phyloP scores from a whole-genome alignment of 1,140 invertebrate genomes.

The Cotesia typhae region DNA sequence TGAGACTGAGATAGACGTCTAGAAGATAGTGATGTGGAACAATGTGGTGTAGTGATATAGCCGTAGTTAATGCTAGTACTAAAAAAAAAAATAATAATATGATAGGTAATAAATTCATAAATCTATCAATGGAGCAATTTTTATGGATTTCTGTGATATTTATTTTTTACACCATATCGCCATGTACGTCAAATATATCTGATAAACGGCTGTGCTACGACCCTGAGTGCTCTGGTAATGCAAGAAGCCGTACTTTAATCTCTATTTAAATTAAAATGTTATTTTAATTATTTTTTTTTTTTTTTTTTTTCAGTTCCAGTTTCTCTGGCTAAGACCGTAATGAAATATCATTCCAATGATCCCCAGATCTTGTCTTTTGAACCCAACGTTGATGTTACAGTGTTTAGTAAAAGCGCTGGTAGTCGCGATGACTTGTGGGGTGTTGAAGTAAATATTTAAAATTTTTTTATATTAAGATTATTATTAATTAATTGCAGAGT shows the following conservation, averaged over 20 bases:
- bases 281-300: constrained; percentile 45
- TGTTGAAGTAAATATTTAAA: constrained; percentile 66
- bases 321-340: constrained; percentile 70
- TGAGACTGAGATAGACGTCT: background rate
- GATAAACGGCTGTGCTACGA: constrained; percentile 71
- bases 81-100: background rate
- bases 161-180: constrained; percentile 57
- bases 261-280: constrained; percentile 32
- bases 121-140: background rate
- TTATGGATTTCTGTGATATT: constrained; percentile 49
- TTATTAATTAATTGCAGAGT: background rate
- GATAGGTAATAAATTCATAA: constrained; percentile 6
- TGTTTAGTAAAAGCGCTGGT: constrained; percentile 79
- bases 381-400: constrained; percentile 69
- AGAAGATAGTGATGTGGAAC: constrained; percentile 29
- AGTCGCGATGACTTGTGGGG: constrained; percentile 75
- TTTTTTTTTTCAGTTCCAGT: constrained; percentile 52
- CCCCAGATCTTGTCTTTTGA: constrained; percentile 72
- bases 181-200: constrained; percentile 63
- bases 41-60: constrained; percentile 13
- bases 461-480: background rate
- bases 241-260: constrained; percentile 63
- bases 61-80: background rate
- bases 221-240: constrained; percentile 70
- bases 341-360: constrained; percentile 69